A percentile compares a stretch with the other conserved stretches of the same genome.
These are phyloP conservation scores for Sminthurinus aureus DNA, from an alignment of 2,888 invertebrate genomes.

Conservation along the genomic window DNA sequence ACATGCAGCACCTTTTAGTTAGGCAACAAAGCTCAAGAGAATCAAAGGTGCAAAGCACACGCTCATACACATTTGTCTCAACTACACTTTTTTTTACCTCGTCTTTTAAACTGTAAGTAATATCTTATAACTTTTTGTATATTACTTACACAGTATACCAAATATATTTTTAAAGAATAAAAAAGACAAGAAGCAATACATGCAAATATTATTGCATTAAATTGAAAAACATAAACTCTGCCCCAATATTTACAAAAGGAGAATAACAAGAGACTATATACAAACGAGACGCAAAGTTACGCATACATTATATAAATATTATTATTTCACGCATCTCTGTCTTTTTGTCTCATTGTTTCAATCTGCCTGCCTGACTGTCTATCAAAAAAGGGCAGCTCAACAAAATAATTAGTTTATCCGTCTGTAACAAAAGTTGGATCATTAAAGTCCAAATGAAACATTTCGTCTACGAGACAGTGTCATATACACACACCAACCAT, in stretches of 20 bases:
- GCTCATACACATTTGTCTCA: background rate
- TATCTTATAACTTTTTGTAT: background rate
- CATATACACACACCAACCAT: constrained; percentile 6
- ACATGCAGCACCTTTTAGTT: constrained; percentile 32
- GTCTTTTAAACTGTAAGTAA: background rate
- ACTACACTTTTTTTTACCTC: background rate
- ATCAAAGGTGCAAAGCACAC: background rate
- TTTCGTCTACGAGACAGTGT: background rate
- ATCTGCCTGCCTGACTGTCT: background rate
- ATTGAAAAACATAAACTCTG: background rate
- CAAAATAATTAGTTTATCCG: background rate
- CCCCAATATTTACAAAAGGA: background rate
- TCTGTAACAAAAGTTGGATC: background rate
- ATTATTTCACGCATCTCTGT: constrained; percentile 17
- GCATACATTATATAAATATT: constrained; percentile 32
- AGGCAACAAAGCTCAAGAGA: constrained; percentile 23
- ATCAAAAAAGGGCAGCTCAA: background rate
- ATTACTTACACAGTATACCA: background rate
- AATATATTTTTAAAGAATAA: background rate
- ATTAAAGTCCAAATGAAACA: background rate
- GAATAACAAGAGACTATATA: background rate
- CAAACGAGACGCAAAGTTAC: constrained; percentile 12
- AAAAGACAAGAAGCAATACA: background rate
- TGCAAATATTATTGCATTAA: background rate
- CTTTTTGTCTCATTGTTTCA: background rate